Evolutionary conservation across 2,113 vertebrate species (phyloP), one percentile per base, ranked within the genome.

Genomic region (Syngnathus typhle): DNA sequence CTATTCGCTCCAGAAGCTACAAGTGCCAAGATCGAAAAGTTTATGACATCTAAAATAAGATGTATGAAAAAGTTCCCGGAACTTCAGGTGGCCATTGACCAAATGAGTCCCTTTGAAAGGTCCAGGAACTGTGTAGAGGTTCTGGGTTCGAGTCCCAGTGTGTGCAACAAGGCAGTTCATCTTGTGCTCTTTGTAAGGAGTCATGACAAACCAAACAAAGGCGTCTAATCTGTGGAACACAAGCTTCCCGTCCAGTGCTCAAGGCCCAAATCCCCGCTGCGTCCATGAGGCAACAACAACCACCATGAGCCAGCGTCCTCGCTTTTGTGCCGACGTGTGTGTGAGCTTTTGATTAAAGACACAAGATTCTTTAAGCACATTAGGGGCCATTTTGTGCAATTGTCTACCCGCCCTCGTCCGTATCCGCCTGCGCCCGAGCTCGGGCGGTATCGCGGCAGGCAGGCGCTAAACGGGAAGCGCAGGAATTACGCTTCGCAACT

Each of bases 341-440:
- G 90, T 87, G 88, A 88, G 88, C 88, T 86, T 58, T 88, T 85
- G 89, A 91, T 91, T 92, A 91, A 91, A 92, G 88, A 90, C 87
- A 87, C 81, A 88, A 88, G 88, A 89, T 88, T 89, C 90, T 85
- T 88, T 92, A 92, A 92, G 90, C 90, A 79, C 84, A 83, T 92
- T 91, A 91, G 78, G 86, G 84, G 87, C 88, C 88, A 91, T 92
- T 88, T 91, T 18, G 88, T 91, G 83, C 85, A 74, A 90, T 92
- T 92, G 90, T 92, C 91, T 90, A 6, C 80, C 87, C 84, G 67
- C 87, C 89, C 88, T 81, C 89, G 76, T 88, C 89, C 85, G 81
- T 91, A 87, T 91, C 90, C 91, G 76, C 91, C 90, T 84, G 74
- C 88, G 79, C 84, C 88, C 88, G 88, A 85, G 85, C 55, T 4